Base-by-base conservation (phyloP, 2,888 invertebrate species). In the Rutpela maculata region DNA sequence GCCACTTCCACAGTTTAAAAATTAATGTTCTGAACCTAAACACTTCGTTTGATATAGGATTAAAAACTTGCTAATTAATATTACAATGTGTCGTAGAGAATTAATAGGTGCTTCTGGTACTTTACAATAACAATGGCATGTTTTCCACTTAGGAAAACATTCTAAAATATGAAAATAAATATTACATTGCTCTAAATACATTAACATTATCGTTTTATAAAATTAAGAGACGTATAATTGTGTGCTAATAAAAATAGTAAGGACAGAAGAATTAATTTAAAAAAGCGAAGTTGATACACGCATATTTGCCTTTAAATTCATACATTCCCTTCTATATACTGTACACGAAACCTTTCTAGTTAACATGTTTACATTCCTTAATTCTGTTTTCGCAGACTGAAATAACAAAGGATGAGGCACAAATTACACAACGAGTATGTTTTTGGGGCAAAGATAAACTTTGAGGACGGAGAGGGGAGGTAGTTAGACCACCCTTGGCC, bases 321-420 rank as follows among this genome's bases (percentile, higher is more conserved):
- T 50, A 50, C 50, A 6, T 50, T 50, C n/a, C 50, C 50, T 6
- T 12, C 50, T n/a, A 50, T 5, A 50, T 50, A n/a, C 50, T 4
- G 50, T 50, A 50, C 50, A 50, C 50, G 50, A 50, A 50, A 50
- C 75, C 77, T 77, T 79, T 77, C 73, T 75, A 72, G 75, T 77
- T 75, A 77, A 72, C 76, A 78, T 75, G 78, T 80, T 80, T 78
- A 71, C 77, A 74, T 68, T 77, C 67, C 75, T 75, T 78, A 78
- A 80, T 75, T 77, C 76, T 69, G 70, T 78, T 78, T 79, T 75
- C 75, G 68, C 66, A 75, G 76, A 67, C 74, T 73, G 71, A 70
- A 78, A 75, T 73, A 76, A 78, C 80, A 74, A 75, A 75, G 35
- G 73, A 70, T 55, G 71, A 75, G 75, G 70, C 69, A 76, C 72